Percentiles rank a stretch among this genome's conserved stretches.
phyloP scores from a whole-genome alignment of 2,888 invertebrate species.

The Dendrolimus houi region DNA sequence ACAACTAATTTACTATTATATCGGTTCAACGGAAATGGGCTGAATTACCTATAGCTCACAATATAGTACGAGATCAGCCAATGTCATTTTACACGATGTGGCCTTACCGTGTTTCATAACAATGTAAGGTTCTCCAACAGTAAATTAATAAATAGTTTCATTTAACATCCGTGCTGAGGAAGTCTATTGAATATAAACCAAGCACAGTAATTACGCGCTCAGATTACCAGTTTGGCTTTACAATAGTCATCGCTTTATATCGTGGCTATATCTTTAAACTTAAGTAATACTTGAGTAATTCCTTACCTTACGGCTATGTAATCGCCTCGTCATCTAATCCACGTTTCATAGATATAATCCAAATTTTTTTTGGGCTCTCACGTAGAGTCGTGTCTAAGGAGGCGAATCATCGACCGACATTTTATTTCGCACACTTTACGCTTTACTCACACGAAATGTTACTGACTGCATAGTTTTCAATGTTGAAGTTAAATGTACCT shows the following conservation, averaged over 20 bases:
- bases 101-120: conserved; percentile 21
- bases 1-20: not conserved
- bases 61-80: conserved; percentile 13
- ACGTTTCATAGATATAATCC: conserved; percentile 25
- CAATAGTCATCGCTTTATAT: conserved; percentile 18
- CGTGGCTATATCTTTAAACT: conserved; percentile 6
- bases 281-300: conserved; percentile 14
- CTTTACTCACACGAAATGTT: conserved; percentile 40
- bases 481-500: conserved; percentile 39
- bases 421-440: conserved; percentile 50
- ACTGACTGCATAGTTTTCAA: conserved; percentile 40
- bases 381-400: conserved; percentile 30
- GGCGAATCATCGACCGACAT: conserved; percentile 39
- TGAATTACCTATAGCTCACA: conserved; percentile 2
- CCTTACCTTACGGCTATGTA: conserved; percentile 28
- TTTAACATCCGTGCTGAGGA: not conserved
- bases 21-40: not conserved
- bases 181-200: not conserved
- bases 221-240: conserved; percentile 19
- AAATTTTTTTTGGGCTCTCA: conserved; percentile 27
- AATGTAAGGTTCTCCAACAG: conserved; percentile 17
- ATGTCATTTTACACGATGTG: conserved; percentile 30
- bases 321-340: conserved; percentile 20
- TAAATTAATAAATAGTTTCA: conserved; percentile 14
- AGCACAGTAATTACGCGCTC: conserved; percentile 8